Base-by-base conservation (phyloP, 2,113 vertebrate species). In the Rhinolophus ferrumequinum region DNA sequence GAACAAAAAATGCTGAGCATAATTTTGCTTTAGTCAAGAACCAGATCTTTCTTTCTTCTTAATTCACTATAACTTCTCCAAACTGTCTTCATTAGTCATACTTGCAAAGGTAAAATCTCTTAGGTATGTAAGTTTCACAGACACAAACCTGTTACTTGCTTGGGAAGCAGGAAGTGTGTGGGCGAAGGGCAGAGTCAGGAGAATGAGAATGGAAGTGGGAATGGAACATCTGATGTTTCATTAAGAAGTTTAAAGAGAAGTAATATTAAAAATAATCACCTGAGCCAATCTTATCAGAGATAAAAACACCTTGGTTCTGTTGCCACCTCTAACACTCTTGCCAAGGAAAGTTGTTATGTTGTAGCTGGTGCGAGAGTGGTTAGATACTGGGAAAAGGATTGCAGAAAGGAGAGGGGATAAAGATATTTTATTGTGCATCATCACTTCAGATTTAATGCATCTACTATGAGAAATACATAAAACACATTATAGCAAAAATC, bases 21-120 rank as follows among this genome's bases (percentile, higher is more conserved):
- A 56, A 77, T 81, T 76, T 94, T 91, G 11, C 41, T 60, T 84
- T 70, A 75, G 2, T 67, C 28, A 69, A 95, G 22, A 95, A 62
- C 9, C 11, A 67, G 21, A 58, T 94, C 21, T 84, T 83, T 18
- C 79, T 19, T 22, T 81, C 19, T 92, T 91, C 85, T 88, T 76
- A 58, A 91, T 73, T 89, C 35, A 81, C 50, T 64, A 1, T 70
- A 93, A 35, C 12, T 67, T 93, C 16, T 70, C 19, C 13, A 67
- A 64, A n/a, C 41, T 52, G 41, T 33, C n/a, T 94, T 85, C 75
- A 75, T 91, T 82, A 92, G 66, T 67, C 73, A 47, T 14, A 24
- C 6, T 54, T 70, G 19, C 4, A 86, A 87, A 89, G 35, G 28
- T 60, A 44, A 88, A 67, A 22, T 21, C 38, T 38, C 4, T 0